These are phyloP conservation scores for Papilio glaucus DNA, from an alignment of 1,140 invertebrate species.

Conservation along the genomic window DNA sequence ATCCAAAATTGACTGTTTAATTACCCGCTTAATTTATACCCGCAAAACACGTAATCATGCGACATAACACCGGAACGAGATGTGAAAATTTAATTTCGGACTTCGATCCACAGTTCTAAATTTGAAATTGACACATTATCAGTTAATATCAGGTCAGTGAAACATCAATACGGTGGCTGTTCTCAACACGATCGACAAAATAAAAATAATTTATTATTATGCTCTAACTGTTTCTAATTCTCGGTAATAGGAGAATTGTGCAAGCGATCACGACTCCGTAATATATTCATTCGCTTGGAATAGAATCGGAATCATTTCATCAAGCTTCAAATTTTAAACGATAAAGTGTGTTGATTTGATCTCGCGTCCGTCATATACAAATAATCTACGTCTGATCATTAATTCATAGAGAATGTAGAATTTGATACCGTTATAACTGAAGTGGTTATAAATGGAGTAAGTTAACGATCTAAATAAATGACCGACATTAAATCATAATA, in stretches of 20 bases:
- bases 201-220: not conserved
- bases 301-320: conserved; percentile 38
- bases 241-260: conserved; percentile 29
- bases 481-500: not conserved
- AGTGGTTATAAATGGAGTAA: not conserved
- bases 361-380: conserved; percentile 19
- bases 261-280: conserved; percentile 34
- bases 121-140: conserved; percentile 48
- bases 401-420: conserved; percentile 11
- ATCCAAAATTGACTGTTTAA: conserved; percentile 55
- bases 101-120: conserved; percentile 41
- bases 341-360: conserved; percentile 17
- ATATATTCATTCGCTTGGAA: conserved; percentile 42
- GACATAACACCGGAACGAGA: conserved; percentile 46
- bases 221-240: conserved; percentile 17
- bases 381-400: conserved; percentile 13
- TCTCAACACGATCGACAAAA: conserved; percentile 41
- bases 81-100: conserved; percentile 52
- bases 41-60: conserved; percentile 58
- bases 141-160: conserved; percentile 32
- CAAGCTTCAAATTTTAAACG: conserved; percentile 24
- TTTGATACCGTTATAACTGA: conserved; percentile 10
- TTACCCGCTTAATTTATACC: conserved; percentile 61
- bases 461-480: not conserved
- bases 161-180: conserved; percentile 32